A percentile compares a stretch with the other conserved stretches of the same genome.
phyloP scores from a whole-genome alignment of 2,888 invertebrate genomes.

The Elegia similella region DNA sequence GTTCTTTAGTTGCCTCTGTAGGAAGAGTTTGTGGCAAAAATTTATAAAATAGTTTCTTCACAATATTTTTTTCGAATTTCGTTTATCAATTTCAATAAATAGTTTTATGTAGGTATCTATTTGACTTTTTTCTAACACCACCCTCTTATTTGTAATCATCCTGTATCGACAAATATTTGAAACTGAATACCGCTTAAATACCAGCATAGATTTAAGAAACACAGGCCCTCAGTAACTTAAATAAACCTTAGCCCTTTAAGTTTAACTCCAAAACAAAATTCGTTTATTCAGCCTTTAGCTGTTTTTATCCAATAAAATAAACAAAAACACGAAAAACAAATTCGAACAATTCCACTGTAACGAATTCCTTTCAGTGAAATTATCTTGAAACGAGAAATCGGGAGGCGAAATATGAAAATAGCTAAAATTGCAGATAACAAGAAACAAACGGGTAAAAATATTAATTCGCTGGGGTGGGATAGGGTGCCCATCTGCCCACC shows the following conservation, averaged over 20 bases:
- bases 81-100: no score
- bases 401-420: constrained; percentile 31
- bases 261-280: neutral
- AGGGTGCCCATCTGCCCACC: constrained; percentile 29
- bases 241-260: neutral
- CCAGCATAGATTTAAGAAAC: no score
- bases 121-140: no score
- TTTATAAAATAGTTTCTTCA: no score
- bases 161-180: no score
- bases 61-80: no score
- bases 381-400: constrained; percentile 17
- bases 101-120: no score
- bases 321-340: constrained; percentile 14
- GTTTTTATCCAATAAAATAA: constrained; percentile 2
- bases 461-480: constrained; percentile 47
- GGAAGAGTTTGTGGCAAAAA: no score
- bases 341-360: constrained; percentile 3
- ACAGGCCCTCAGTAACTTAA: no score
- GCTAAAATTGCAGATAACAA: constrained; percentile 51
- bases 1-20: no score
- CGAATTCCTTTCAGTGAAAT: constrained; percentile 6
- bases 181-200: no score
- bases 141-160: no score
- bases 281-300: neutral
- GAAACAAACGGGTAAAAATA: constrained; percentile 62